phyloP scores from a whole-genome alignment of 1,140 invertebrate species.

The Drosophila saltans region DNA sequence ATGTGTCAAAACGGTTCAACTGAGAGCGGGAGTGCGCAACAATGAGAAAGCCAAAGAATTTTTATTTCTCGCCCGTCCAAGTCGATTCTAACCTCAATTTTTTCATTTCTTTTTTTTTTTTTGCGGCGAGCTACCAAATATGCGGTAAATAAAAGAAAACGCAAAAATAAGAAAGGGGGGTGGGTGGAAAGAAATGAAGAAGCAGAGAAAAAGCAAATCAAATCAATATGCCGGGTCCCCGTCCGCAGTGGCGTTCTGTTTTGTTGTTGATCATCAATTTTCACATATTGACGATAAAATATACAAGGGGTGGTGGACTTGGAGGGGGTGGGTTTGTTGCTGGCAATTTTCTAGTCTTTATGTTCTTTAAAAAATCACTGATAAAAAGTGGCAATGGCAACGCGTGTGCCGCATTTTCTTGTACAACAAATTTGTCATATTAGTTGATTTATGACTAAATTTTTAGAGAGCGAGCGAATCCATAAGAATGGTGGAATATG shows the following conservation, averaged over 20 bases:
- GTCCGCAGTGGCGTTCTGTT: constrained; percentile 20
- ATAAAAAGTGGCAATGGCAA: constrained; percentile 36
- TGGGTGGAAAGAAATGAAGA: constrained; percentile 18
- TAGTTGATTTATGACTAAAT: constrained; percentile 49
- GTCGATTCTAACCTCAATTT: constrained; percentile 46
- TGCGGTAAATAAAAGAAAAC: constrained; percentile 50
- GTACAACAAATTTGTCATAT: constrained; percentile 38
- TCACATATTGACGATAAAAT: constrained; percentile 9
- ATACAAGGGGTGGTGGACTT: neutral
- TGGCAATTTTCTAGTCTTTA: constrained; percentile 5
- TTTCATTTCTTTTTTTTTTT: constrained; percentile 1
- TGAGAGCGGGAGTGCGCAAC: constrained; percentile 19
- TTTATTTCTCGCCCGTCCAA: constrained; percentile 26
- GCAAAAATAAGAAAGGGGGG: constrained; percentile 27
- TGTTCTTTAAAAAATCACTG: constrained; percentile 34
- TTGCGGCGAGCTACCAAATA: constrained; percentile 40
- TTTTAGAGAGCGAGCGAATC: neutral
- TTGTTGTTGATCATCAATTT: constrained; percentile 44
- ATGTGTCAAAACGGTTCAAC: neutral
- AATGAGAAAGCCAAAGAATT: constrained; percentile 40
- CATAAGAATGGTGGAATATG: neutral
- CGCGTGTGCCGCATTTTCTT: constrained; percentile 42
- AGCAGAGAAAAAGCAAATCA: constrained; percentile 19
- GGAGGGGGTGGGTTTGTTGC: neutral
- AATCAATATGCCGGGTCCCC: constrained; percentile 32